Evolutionary conservation across 2,888 invertebrate genomes (phyloP).

Genomic region (Spisula subtruncata): DNA sequence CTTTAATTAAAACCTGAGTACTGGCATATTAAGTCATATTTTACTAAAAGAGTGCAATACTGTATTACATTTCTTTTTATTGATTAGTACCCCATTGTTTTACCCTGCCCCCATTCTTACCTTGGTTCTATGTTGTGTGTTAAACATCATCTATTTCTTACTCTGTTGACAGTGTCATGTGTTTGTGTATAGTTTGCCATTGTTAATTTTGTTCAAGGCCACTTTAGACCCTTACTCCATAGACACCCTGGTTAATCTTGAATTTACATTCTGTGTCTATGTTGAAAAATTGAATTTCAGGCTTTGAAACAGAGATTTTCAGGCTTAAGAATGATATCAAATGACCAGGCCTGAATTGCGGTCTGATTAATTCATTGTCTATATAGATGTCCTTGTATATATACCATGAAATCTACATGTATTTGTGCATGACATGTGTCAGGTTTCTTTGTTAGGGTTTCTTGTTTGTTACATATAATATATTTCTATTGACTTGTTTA

Average conservation of each 20-base stretch:
- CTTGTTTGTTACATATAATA: constrained; percentile 19
- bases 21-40: not conserved
- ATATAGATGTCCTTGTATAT: no score
- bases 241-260: not conserved
- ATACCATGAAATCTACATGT: not conserved
- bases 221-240: not conserved
- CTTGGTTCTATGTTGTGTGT: not conserved
- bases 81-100: not conserved
- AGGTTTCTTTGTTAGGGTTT: constrained; percentile 10
- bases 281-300: no score
- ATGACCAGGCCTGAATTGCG: not conserved
- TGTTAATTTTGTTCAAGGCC: not conserved
- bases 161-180: not conserved
- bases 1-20: no score
- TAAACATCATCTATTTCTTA: not conserved
- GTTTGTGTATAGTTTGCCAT: not conserved
- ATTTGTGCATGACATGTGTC: not conserved
- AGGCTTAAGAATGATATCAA: no score
- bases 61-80: not conserved
- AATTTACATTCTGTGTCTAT: not conserved
- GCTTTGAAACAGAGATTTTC: no score
- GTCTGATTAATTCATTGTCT: not conserved
- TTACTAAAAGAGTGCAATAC: constrained; percentile 21
- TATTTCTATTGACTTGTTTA: constrained; percentile 26
- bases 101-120: not conserved